Conservation (phyloP, 1,140 invertebrate genomes). For the Caerostris extrusa region DNA sequence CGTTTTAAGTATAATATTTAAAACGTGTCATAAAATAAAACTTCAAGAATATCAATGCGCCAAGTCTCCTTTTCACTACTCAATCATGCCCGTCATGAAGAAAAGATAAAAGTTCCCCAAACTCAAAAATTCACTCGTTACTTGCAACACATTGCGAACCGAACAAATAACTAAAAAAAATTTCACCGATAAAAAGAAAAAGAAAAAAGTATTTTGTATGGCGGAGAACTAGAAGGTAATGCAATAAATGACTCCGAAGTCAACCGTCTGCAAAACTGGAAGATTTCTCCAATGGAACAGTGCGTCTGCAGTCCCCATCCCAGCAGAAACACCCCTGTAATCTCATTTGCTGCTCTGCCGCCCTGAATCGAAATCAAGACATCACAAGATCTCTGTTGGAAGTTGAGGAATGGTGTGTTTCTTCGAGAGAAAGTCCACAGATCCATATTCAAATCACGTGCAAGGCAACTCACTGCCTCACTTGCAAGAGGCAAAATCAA, state of each 20-base stretch:
- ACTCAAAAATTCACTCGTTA: not conserved
- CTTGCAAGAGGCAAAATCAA: not conserved
- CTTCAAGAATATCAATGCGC: no score
- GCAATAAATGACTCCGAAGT: not conserved
- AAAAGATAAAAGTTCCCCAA: no score
- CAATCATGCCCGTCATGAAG: no score
- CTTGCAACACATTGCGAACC: no score
- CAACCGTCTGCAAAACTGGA: not conserved
- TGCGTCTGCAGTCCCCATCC: not conserved
- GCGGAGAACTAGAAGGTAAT: not conserved
- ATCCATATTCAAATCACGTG: slow-evolving; percentile 45
- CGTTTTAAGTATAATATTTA: no score
- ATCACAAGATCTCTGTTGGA: not conserved
- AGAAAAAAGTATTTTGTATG: not conserved
- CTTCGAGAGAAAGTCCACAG: not conserved
- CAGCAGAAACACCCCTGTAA: not conserved
- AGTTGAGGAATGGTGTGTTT: not conserved
- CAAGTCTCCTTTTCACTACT: no score
- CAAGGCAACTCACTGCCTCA: not conserved
- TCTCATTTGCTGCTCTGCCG: not conserved
- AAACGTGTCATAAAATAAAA: no score
- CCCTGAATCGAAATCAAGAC: not conserved
- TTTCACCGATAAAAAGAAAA: not conserved
- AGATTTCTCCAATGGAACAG: not conserved
- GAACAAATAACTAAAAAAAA: not conserved